Conservation (phyloP, 2,797 vertebrate genomes). For the Hippocampus kuda region DNA sequence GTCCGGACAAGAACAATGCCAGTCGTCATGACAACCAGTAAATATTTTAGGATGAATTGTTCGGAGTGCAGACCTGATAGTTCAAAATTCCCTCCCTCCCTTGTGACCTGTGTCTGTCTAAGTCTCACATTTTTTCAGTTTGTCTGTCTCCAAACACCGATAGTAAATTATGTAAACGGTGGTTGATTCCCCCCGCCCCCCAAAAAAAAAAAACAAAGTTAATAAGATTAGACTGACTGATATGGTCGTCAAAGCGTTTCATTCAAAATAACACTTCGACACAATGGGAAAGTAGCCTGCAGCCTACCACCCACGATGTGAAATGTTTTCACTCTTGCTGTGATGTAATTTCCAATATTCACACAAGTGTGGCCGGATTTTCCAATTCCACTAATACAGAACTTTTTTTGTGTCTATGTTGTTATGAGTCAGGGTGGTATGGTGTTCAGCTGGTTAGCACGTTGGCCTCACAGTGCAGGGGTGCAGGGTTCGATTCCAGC, state of each 20-base stretch:
- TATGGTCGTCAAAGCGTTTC: not conserved
- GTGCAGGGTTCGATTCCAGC: no score
- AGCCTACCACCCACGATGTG: not conserved
- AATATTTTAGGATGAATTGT: constrained; percentile 73
- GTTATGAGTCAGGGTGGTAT: no score
- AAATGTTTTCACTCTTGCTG: not conserved
- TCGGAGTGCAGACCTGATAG: constrained; percentile 46
- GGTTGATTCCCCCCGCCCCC: not conserved
- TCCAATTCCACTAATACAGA: not conserved
- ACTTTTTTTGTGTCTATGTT: not conserved
- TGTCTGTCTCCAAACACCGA: not conserved
- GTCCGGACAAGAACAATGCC: constrained; percentile 31
- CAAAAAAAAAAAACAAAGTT: not conserved
- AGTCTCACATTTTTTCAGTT: not conserved
- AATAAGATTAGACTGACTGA: not conserved
- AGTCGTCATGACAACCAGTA: constrained; percentile 59
- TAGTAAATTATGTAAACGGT: not conserved
- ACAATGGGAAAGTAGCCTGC: not conserved
- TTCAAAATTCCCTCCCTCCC: constrained; percentile 10
- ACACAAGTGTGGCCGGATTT: not conserved
- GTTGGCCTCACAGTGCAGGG: no score
- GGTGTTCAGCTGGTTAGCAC: no score
- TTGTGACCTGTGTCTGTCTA: constrained; percentile 19
- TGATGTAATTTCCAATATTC: not conserved
- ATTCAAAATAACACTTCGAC: not conserved